These are phyloP conservation scores for Globia sparganii DNA, from an alignment of 2,888 invertebrate species.

Conservation along the genomic window DNA sequence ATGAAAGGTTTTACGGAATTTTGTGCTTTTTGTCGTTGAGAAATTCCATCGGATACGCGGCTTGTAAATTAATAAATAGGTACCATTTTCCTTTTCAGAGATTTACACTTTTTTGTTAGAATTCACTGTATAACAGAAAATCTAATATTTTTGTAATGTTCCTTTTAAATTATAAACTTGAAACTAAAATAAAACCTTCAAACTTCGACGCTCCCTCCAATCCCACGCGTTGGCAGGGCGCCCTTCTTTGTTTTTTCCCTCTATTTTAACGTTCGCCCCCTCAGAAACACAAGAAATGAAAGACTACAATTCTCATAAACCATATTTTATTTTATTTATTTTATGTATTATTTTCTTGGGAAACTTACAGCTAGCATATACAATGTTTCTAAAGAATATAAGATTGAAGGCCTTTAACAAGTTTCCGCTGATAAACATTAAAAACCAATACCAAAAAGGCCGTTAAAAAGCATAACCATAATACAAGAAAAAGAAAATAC, in stretches of 20 bases:
- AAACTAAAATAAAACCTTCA: not conserved
- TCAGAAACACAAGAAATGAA: not conserved
- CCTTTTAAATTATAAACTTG: not conserved
- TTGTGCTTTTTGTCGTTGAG: not conserved
- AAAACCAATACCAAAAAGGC: not conserved
- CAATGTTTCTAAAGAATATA: not conserved
- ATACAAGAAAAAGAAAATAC: not conserved
- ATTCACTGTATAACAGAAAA: not conserved
- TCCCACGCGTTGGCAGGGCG: not conserved
- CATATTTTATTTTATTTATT: not conserved
- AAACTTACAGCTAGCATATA: not conserved
- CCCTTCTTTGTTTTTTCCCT: not conserved
- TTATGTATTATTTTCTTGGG: not conserved
- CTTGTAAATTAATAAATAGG: not conserved
- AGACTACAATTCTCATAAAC: not conserved
- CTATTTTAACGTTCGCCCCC: conserved; percentile 9
- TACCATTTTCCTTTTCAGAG: not conserved
- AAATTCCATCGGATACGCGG: not conserved
- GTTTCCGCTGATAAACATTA: not conserved
- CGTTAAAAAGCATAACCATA: not conserved
- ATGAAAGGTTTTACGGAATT: no score
- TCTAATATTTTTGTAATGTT: not conserved
- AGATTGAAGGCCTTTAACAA: not conserved
- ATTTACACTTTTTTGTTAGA: not conserved
- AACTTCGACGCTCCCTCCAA: not conserved